These are phyloP conservation scores for Montipora cactus DNA, from an alignment of 64 coral and sea anemone genomes.

Conservation along the genomic window DNA sequence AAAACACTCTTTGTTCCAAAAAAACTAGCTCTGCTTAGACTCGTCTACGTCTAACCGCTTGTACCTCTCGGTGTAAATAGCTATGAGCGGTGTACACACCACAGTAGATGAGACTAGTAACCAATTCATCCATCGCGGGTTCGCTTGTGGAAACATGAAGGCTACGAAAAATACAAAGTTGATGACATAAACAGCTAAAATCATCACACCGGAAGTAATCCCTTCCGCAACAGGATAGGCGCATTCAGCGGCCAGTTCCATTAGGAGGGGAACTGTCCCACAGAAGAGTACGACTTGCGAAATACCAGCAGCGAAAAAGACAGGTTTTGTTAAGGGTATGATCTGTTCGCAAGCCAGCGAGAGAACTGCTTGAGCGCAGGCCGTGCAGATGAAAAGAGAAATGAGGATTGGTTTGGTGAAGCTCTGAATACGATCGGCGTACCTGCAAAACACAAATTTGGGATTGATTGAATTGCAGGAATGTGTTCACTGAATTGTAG, in stretches of 20 bases:
- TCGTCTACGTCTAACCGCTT: conserved; percentile 86
- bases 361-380: conserved; percentile 66
- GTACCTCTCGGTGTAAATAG: conserved; percentile 65
- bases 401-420: conserved; percentile 79
- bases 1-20: too few relatives aligned
- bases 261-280: conserved; percentile 78
- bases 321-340: conserved; percentile 67
- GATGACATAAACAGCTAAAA: conserved; percentile 83
- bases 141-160: conserved; percentile 93
- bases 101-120: conserved; percentile 76
- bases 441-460: conserved; percentile 40
- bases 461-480: too few relatives aligned
- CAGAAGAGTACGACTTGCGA: conserved; percentile 75
- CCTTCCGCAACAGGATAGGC: conserved; percentile 90
- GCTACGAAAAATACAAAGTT: conserved; percentile 90
- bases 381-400: conserved; percentile 59
- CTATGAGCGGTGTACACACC: conserved; percentile 76
- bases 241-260: conserved; percentile 91
- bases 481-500: too few relatives aligned
- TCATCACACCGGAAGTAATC: conserved; percentile 88
- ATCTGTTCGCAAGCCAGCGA: conserved; percentile 79
- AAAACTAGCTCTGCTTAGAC: conserved; percentile 32
- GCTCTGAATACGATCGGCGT: conserved; percentile 84
- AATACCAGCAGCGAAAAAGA: conserved; percentile 75
- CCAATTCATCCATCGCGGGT: conserved; percentile 97